Base-by-base conservation (phyloP, 2,113 vertebrate species). In the Actinemys pallida region DNA sequence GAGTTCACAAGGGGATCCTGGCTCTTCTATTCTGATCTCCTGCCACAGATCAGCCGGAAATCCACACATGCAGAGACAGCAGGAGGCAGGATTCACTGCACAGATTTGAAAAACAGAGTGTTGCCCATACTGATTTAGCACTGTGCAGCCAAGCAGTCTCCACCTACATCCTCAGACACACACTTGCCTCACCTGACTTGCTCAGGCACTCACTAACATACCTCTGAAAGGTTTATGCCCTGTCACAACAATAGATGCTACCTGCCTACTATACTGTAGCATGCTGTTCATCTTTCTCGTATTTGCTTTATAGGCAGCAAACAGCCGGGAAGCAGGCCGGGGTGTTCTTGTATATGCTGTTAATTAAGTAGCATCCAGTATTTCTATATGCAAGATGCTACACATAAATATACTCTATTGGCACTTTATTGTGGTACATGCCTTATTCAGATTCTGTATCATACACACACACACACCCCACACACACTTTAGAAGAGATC, bases 311-410 rank as follows among this genome's bases (percentile, higher is more conserved):
- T 14, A 75, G 19, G 20, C 8, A 16, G 20, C 35, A 75, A 59
- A 2, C 17, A 27, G 57, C n/a, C 27, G 3, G 29, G 47, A 47
- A 81, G 47, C 57, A 72, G 24, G 29, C 65, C 3, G 0, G 12
- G 0, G 29, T 0, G 39, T 10, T 22, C 83, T n/a, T 1, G 0
- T 0, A 27, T 0, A 29, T 2, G 19, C 8, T 2, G n/a, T 7
- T 11, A 24, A 72, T 82, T 22, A 81, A 22, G 1, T 45, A 65
- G 1, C 25, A 1, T 3, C 45, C 53, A 5, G 7, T 1, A 14
- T 1, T 49, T 78, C 8, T 45, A 31, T 19, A 49, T 29, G 82
- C 80, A 72, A 11, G 83, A 79, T 65, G 31, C 7, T 14, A 14
- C 5, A 39, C 11, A 83, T 19, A n/a, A 47, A 24, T 45, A 25